Conservation (phyloP, 1,140 invertebrate species). For the Monomorium pharaonis region DNA sequence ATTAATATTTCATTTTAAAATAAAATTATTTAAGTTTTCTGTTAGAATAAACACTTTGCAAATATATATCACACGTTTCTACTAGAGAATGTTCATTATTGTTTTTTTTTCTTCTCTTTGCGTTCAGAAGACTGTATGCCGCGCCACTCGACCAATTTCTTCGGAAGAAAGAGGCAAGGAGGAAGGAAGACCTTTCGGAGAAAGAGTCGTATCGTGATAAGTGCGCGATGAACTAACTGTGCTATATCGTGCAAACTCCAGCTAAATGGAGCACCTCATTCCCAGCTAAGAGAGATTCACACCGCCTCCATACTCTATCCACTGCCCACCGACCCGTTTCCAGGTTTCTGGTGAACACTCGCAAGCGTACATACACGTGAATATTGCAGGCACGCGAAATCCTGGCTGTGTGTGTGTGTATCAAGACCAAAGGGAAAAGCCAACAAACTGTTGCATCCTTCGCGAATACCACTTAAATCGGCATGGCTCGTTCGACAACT, state of each 20-base stretch:
- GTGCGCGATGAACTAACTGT: not conserved
- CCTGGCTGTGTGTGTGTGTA: too few relatives aligned
- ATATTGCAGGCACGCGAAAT: slow-evolving; percentile 21
- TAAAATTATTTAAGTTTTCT: not conserved
- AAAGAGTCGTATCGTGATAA: slow-evolving; percentile 25
- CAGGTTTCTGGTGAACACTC: not conserved
- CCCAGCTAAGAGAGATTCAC: slow-evolving; percentile 10
- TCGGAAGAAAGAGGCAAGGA: not conserved
- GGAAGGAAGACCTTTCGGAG: not conserved
- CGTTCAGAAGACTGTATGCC: not conserved
- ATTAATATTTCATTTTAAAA: not conserved
- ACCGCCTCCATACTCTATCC: not conserved
- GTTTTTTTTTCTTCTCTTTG: not conserved
- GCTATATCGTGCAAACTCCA: slow-evolving; percentile 30
- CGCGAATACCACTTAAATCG: slow-evolving; percentile 33
- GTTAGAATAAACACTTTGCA: not conserved
- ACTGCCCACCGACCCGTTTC: not conserved
- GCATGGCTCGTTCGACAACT: not conserved
- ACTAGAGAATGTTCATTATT: not conserved
- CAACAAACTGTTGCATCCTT: slow-evolving; percentile 64
- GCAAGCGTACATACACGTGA: not conserved
- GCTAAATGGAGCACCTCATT: slow-evolving; percentile 21
- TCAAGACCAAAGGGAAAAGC: slow-evolving; percentile 53
- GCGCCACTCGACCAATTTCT: not conserved
- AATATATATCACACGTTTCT: not conserved